Evolutionary conservation across 1,140 invertebrate species (phyloP).

Genomic region (Panagrolaimus sp.): DNA sequence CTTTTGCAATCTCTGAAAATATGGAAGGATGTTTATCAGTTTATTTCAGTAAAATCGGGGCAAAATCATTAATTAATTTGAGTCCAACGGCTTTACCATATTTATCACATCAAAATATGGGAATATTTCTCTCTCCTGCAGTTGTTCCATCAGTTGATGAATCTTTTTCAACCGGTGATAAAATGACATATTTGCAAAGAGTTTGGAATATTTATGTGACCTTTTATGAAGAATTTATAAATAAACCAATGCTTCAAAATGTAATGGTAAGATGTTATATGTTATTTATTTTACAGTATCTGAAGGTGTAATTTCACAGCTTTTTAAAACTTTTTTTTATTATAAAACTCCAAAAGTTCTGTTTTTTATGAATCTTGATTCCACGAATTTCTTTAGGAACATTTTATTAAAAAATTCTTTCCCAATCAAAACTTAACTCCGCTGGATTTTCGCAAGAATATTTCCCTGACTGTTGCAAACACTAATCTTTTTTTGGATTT

Average conservation of each 20-base stretch:
- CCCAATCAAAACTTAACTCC: background rate
- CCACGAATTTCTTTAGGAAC: background rate
- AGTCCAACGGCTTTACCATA: no score
- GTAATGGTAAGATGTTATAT: background rate
- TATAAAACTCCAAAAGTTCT: no score
- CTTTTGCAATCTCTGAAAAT: no score
- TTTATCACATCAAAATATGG: no score
- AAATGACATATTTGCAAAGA: background rate
- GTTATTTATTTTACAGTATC: no score
- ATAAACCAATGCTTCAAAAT: no score
- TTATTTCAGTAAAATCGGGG: no score
- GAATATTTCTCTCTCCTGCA: background rate
- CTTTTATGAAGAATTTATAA: no score
- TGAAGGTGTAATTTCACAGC: no score
- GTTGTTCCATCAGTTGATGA: background rate
- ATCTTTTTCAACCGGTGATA: background rate
- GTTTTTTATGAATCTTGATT: background rate
- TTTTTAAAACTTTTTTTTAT: no score
- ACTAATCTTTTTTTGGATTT: slow-evolving; percentile 1
- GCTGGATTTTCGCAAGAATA: background rate
- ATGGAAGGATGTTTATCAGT: no score
- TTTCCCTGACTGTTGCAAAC: background rate
- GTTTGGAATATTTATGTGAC: background rate
- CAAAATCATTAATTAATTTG: no score
- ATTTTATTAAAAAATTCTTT: background rate